These are phyloP conservation scores for Gymnothorax javanicus DNA, from an alignment of 2,797 vertebrate species.

Conservation along the genomic window DNA sequence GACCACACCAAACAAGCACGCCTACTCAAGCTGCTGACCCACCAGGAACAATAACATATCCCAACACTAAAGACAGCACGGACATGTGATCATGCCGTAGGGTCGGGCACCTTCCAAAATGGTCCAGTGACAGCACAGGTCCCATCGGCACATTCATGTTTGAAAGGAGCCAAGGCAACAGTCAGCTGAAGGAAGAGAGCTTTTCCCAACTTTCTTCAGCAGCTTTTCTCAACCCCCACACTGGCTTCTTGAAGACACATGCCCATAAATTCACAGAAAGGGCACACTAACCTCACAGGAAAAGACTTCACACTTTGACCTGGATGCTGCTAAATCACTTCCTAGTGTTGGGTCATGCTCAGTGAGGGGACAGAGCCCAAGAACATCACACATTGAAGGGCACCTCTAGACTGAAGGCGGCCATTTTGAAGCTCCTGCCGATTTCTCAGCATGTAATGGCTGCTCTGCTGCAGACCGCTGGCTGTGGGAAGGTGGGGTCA, in stretches of 20 bases:
- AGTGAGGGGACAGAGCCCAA: background rate
- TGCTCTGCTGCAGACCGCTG: background rate
- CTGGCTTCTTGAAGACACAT: slow-evolving; percentile 7
- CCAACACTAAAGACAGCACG: background rate
- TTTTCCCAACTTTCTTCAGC: no score
- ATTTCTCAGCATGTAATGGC: slow-evolving; percentile 10
- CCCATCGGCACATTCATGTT: background rate
- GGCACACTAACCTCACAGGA: background rate
- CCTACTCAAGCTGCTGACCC: background rate
- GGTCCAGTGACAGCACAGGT: background rate
- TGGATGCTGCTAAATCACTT: background rate
- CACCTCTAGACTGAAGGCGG: background rate
- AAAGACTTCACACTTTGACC: background rate
- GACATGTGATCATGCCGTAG: background rate
- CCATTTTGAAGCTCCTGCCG: background rate
- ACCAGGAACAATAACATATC: background rate
- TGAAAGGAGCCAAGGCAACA: slow-evolving; percentile 10
- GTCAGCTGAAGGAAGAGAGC: background rate
- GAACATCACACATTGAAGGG: background rate
- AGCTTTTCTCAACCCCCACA: background rate
- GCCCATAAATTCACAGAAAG: background rate
- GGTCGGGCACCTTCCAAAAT: background rate
- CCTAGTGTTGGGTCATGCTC: background rate
- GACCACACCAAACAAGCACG: background rate
- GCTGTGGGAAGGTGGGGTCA: background rate